Conservation (phyloP, 2,797 vertebrate species). For the Anisognathus igniventris region DNA sequence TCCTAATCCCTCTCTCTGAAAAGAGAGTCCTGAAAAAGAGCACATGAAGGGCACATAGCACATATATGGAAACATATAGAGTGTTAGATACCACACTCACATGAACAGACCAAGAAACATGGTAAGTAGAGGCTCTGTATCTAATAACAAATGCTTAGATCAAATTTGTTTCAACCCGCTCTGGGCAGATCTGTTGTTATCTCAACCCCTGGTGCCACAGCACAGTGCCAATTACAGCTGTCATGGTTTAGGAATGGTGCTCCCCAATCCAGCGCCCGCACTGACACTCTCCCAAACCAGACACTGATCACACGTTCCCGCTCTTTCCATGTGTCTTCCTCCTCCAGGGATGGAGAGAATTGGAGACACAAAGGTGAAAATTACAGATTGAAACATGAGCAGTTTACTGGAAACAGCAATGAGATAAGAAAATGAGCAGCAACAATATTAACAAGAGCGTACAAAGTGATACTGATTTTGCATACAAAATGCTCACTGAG, state of each 20-base stretch:
- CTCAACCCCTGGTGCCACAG: no score
- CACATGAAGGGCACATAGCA: rapidly evolving
- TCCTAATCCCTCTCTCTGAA: background rate
- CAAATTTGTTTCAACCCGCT: rapidly evolving
- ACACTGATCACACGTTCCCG: no score
- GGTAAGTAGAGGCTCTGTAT: rapidly evolving
- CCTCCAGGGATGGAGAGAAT: background rate
- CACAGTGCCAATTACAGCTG: rapidly evolving
- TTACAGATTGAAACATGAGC: no score
- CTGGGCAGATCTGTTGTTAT: background rate
- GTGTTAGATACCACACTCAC: background rate
- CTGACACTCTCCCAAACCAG: background rate
- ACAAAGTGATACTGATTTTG: background rate
- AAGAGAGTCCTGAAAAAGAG: background rate
- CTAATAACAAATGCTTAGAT: background rate
- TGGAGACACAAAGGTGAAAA: background rate
- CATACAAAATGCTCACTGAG: background rate
- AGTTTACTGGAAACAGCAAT: background rate
- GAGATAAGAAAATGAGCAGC: background rate
- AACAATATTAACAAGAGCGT: background rate
- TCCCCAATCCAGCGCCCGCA: background rate
- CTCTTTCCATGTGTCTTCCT: rapidly evolving
- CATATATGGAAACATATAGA: rapidly evolving
- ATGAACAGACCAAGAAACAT: background rate
- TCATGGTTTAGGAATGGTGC: background rate